Conservation (phyloP, 2,888 invertebrate genomes). For the Chrysopilus asiliformis region DNA sequence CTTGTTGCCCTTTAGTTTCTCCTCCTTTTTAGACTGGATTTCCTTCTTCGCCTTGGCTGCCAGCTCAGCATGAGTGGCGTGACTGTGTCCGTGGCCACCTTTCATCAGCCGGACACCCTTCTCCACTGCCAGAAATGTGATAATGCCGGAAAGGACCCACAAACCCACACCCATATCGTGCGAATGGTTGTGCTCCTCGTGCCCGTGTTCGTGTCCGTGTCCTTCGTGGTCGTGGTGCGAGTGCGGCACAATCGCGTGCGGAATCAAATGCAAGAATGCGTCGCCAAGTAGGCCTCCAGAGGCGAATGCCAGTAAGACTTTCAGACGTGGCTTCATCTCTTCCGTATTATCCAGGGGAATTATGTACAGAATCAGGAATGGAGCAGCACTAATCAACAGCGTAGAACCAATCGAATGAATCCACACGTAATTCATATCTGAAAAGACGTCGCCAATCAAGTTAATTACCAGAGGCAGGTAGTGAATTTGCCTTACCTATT, state of each 20-base stretch:
- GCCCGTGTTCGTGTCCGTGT: constrained; percentile 40
- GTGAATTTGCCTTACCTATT: no score
- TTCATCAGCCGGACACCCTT: constrained; percentile 81
- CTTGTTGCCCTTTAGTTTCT: constrained; percentile 20
- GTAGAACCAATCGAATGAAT: constrained; percentile 80
- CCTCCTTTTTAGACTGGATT: constrained; percentile 8
- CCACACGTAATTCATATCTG: constrained; percentile 44
- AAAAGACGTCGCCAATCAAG: constrained; percentile 1
- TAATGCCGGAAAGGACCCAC: constrained; percentile 87
- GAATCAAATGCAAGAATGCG: constrained; percentile 96
- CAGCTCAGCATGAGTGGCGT: constrained; percentile 29
- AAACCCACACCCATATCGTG: constrained; percentile 86
- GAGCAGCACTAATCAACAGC: constrained; percentile 84
- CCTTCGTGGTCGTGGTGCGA: constrained; percentile 25
- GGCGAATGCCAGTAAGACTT: constrained; percentile 83
- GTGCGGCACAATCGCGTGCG: constrained; percentile 71
- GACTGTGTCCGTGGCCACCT: constrained; percentile 67
- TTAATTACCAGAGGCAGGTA: not conserved
- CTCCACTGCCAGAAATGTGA: constrained; percentile 85
- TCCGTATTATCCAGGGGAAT: constrained; percentile 82
- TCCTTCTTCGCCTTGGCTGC: constrained; percentile 7
- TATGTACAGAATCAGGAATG: constrained; percentile 82
- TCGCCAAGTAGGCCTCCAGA: constrained; percentile 94
- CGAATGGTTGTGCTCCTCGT: constrained; percentile 41
- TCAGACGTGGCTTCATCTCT: constrained; percentile 73